Percentiles rank a stretch among this genome's conserved stretches.
Conservation (phyloP, 2,888 invertebrate genomes). For the Melolontha melolontha region DNA sequence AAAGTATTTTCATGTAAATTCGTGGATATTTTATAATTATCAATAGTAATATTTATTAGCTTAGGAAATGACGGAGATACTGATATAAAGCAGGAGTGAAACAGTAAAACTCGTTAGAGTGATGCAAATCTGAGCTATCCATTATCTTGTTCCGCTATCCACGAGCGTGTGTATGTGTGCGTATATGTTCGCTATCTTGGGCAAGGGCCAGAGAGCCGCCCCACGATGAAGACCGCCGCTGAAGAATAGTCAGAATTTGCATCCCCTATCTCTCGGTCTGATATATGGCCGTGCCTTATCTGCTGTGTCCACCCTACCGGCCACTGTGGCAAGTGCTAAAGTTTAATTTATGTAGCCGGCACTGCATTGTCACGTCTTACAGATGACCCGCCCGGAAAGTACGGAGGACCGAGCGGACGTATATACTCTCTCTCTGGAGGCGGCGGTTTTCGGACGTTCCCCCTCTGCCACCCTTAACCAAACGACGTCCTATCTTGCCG, state of each 20-base stretch:
- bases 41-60: too few relatives aligned
- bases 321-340: conserved; percentile 65
- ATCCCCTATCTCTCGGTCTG: conserved; percentile 58
- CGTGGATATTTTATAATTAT: too few relatives aligned
- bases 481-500: conserved; percentile 5
- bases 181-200: conserved; percentile 42
- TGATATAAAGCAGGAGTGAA: conserved; percentile 25
- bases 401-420: conserved; percentile 14
- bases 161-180: conserved; percentile 14
- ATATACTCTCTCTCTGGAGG: conserved; percentile 11
- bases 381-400: conserved; percentile 57
- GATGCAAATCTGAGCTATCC: conserved; percentile 53
- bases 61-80: conserved; percentile 13
- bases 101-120: conserved; percentile 51
- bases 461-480: not conserved
- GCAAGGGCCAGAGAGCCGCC: conserved; percentile 61
- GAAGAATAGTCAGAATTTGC: conserved; percentile 63
- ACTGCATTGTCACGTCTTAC: conserved; percentile 67
- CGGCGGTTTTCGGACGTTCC: conserved; percentile 15
- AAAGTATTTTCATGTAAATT: too few relatives aligned
- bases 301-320: conserved; percentile 65
- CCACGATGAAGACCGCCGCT: conserved; percentile 58
- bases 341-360: conserved; percentile 66
- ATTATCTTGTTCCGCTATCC: conserved; percentile 53
- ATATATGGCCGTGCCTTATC: conserved; percentile 66